phyloP scores from a whole-genome alignment of 2,888 invertebrate species.

The Dascillus cervinus region DNA sequence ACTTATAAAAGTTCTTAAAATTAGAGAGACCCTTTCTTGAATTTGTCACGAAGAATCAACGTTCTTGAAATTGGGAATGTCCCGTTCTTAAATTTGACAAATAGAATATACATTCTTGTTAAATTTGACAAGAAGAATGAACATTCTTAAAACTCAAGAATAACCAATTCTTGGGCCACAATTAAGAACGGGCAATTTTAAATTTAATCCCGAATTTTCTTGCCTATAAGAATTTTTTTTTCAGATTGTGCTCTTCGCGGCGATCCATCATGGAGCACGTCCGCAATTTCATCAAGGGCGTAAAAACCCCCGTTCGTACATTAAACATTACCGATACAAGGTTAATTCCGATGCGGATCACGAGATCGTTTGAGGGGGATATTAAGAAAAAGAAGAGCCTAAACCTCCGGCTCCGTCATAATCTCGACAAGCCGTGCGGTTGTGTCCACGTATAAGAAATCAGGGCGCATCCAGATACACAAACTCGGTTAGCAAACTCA shows the following conservation, averaged over 20 bases:
- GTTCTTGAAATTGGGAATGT: no score
- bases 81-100: no score
- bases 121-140: no score
- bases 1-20: no score
- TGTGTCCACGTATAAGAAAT: conserved; percentile 24
- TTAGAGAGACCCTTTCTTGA: no score
- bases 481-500: conserved; percentile 26
- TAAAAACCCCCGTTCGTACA: conserved; percentile 13
- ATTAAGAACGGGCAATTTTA: no score
- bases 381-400: conserved; percentile 19
- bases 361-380: conserved; percentile 17
- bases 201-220: no score
- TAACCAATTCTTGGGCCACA: no score
- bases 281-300: conserved; percentile 29
- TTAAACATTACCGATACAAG: conserved; percentile 19
- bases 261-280: conserved; percentile 34
- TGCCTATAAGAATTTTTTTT: no score
- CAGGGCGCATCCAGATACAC: conserved; percentile 21
- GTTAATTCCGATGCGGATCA: conserved; percentile 19
- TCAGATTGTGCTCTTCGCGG: neutral
- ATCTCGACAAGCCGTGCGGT: conserved; percentile 17
- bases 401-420: conserved; percentile 19
- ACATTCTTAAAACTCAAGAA: no score
- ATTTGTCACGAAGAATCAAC: no score
- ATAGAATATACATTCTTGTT: no score